Conservation (phyloP, 2,888 invertebrate species). For the Microdon myrmicae region DNA sequence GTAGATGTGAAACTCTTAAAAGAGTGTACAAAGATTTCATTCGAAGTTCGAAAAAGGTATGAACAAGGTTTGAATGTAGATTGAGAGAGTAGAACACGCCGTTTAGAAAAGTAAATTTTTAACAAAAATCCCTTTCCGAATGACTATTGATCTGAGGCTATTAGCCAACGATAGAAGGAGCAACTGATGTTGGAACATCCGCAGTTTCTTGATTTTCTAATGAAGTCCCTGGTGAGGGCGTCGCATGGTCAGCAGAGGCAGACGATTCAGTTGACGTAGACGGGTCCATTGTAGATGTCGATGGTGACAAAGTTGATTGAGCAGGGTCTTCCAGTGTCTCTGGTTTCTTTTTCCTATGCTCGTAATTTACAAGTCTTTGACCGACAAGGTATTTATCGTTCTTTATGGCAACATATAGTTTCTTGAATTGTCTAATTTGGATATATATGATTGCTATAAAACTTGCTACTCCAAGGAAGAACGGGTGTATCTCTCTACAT, state of each 20-base stretch:
- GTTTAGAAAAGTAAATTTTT: constrained; percentile 39
- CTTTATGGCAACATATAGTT: constrained; percentile 97
- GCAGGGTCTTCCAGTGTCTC: constrained; percentile 58
- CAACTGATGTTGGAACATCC: constrained; percentile 14
- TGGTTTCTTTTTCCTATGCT: constrained; percentile 78
- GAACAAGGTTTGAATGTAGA: constrained; percentile 7
- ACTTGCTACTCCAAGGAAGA: constrained; percentile 78
- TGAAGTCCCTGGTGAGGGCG: no score
- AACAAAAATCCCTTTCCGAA: constrained; percentile 22
- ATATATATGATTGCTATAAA: constrained; percentile 78
- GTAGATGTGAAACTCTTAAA: no score
- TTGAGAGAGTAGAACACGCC: constrained; percentile 24
- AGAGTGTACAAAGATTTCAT: background rate
- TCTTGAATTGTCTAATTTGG: constrained; percentile 92
- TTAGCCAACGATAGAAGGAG: constrained; percentile 43
- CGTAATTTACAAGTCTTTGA: constrained; percentile 95
- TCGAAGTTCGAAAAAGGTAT: constrained; percentile 2
- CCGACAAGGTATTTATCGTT: constrained; percentile 99
- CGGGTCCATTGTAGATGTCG: constrained; percentile 36
- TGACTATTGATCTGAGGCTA: constrained; percentile 51
- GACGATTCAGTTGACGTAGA: constrained; percentile 30
- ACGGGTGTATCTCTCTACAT: constrained; percentile 89
- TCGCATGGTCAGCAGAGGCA: constrained; percentile 12
- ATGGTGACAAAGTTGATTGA: constrained; percentile 54
- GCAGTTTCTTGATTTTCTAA: constrained; percentile 27